phyloP scores from a whole-genome alignment of 2,113 vertebrate genomes.

The Miniopterus natalensis region DNA sequence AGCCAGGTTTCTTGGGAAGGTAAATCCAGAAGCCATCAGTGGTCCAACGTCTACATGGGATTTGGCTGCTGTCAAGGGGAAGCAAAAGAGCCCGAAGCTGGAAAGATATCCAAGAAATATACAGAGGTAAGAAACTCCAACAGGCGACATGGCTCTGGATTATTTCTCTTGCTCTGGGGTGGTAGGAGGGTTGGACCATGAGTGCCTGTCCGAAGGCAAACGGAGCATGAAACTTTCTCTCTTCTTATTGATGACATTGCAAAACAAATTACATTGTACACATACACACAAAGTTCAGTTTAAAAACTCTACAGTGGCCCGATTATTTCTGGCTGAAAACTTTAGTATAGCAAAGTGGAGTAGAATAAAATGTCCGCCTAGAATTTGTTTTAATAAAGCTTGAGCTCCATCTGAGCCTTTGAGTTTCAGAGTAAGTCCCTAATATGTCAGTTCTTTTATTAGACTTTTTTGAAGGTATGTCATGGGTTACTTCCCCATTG shows the following conservation, averaged over 20 bases:
- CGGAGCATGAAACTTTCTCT: neutral
- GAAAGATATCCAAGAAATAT: neutral
- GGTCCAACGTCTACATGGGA: neutral
- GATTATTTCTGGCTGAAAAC: constrained; percentile 7
- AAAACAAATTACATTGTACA: neutral
- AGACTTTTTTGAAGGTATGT: neutral
- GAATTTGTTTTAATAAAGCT: neutral
- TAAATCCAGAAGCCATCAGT: neutral
- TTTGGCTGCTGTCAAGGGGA: neutral
- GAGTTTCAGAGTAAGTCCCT: neutral
- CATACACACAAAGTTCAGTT: neutral
- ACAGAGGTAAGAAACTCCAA: constrained; percentile 62
- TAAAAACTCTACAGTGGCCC: neutral
- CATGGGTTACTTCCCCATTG: neutral
- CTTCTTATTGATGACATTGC: neutral
- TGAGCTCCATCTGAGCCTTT: neutral
- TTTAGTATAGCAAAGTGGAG: neutral
- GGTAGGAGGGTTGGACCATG: neutral
- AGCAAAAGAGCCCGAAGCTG: accelerated
- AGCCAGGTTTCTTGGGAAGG: neutral
- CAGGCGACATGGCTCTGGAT: accelerated
- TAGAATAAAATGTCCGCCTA: neutral
- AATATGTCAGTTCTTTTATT: neutral
- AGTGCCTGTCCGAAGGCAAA: neutral
- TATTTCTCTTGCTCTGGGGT: neutral